Evolutionary conservation across 2,113 vertebrate species (phyloP), one percentile per base, ranked within the genome.

Genomic region (Pluvialis apricaria): DNA sequence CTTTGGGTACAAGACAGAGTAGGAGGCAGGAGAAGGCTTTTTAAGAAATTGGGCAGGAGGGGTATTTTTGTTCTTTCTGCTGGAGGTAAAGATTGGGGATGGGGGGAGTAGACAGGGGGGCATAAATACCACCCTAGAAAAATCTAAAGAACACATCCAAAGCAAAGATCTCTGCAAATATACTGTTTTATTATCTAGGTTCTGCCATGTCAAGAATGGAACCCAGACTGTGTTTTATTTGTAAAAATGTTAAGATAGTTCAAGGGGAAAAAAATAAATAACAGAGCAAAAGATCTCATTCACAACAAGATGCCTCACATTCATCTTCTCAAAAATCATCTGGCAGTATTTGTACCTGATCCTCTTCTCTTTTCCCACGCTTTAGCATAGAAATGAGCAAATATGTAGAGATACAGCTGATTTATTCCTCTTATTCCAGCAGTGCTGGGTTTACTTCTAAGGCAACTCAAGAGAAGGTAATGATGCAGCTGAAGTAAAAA

Each of bases 351-450:
- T 77, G 26, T 64, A 81, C 18, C 8, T 54, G 62, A 66, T 57
- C 29, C 17, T 75, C 15, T 75, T 45, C 45, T 60, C 36, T 86
- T 57, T 88, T 34, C 42, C 47, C 51, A 55, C 0, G 0, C 9
- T 52, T 88, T 28, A 84, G 64, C 20, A 70, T 0, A 88, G n/a
- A 90, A 77, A 78, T 88, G 31, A 71, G 20, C 45, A 94, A 83
- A 75, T 83, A 58, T 10, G 20, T 16, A 83, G 28, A 80, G 8
- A 78, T 31, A 45, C 0, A 76, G 11, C 7, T 86, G 38, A 80
- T 86, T 60, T 75, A 62, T 68, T 86, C n/a, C 32, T 86, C 64
- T 78, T 86, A 70, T 62, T 94, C 36, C 57, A 88, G n/a, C 31
- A 61, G 24, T 31, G 32, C 34, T 60, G 55, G 14, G 60, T 78